Evolutionary conservation across 2,113 vertebrate genomes (phyloP).

Genomic region (Cathartes aura): DNA sequence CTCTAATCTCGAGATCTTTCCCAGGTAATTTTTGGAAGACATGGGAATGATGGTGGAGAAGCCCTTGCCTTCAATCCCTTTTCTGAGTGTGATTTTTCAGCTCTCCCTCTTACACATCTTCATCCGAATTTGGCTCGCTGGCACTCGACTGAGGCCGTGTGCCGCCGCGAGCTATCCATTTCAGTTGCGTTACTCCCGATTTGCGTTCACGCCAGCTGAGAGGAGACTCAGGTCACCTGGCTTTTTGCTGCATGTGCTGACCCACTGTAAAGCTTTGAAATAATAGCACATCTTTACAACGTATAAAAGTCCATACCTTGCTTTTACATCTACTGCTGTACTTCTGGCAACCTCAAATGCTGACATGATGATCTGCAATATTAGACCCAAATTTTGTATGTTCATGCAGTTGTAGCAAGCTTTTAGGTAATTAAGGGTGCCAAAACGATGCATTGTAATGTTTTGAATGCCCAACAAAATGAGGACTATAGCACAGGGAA

Average conservation of each 20-base stretch:
- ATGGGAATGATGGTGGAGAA: background rate
- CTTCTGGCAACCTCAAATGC: background rate
- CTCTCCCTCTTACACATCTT: background rate
- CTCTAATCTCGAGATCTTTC: background rate
- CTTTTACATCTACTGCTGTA: background rate
- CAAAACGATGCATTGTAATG: background rate
- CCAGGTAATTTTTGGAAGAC: background rate
- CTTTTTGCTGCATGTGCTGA: background rate
- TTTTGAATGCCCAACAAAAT: background rate
- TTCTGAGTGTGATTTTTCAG: background rate
- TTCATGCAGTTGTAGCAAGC: background rate
- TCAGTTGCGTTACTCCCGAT: background rate
- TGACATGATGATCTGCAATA: background rate
- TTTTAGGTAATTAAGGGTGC: background rate
- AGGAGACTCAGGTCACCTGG: background rate
- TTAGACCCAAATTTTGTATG: background rate
- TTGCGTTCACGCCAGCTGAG: background rate
- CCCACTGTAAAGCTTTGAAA: background rate
- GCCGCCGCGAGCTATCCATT: background rate
- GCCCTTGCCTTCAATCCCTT: background rate
- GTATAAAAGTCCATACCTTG: background rate
- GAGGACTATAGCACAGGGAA: background rate
- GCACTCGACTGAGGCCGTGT: rapidly evolving
- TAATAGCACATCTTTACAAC: background rate
- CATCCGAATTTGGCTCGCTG: rapidly evolving